Conservation (phyloP, 2,797 vertebrate species). For the Ara ararauna region DNA sequence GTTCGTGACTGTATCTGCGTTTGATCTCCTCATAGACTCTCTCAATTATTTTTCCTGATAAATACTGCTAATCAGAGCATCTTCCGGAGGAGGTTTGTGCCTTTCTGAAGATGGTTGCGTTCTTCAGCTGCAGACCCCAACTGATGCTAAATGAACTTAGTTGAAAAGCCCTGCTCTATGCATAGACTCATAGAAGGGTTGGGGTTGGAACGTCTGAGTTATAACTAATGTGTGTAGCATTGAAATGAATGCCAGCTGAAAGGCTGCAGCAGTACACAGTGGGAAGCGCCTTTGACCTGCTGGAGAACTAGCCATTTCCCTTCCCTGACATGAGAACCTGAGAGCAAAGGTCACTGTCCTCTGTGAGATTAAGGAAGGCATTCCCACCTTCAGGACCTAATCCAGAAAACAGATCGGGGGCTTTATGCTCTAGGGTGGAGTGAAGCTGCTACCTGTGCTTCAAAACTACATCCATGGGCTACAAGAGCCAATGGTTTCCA, state of each 20-base stretch:
- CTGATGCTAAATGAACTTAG: conserved; percentile 18
- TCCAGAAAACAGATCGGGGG: not conserved
- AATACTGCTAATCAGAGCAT: conserved; percentile 12
- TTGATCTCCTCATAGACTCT: conserved; percentile 13
- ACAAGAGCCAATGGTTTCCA: not conserved
- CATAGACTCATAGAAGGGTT: not conserved
- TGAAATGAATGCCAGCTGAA: not conserved
- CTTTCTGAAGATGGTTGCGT: not conserved
- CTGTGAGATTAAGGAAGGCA: not conserved
- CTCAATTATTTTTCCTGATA: conserved; percentile 13
- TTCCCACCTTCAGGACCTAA: not conserved
- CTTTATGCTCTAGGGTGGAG: not conserved
- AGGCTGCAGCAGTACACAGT: not conserved
- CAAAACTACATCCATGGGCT: not conserved
- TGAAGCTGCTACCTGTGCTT: not conserved
- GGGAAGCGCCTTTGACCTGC: not conserved
- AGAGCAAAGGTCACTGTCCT: not conserved
- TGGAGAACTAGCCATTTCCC: not conserved
- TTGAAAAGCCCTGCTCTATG: conserved; percentile 31
- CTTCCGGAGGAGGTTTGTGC: not conserved
- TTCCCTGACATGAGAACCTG: not conserved
- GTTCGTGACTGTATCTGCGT: conserved; percentile 11
- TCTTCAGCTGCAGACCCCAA: not conserved
- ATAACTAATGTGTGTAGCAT: not conserved
- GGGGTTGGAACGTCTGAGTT: not conserved